phyloP scores from a whole-genome alignment of 2,113 vertebrate genomes.

The Burhinus bistriatus region DNA sequence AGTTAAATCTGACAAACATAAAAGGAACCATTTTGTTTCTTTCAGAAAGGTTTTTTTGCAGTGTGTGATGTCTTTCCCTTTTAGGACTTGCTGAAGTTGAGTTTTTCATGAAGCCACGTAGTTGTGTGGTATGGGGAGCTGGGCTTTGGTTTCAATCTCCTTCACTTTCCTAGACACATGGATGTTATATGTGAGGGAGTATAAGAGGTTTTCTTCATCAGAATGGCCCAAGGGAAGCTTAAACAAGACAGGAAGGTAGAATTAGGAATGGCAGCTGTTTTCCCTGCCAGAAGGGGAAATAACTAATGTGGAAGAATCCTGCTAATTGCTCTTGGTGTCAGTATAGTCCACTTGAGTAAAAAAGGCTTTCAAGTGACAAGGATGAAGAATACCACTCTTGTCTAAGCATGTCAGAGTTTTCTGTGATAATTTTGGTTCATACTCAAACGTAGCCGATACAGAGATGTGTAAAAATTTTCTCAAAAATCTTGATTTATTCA shows the following conservation, averaged over 20 bases:
- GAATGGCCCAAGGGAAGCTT: not conserved
- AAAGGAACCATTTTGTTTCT: not conserved
- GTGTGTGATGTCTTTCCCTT: not conserved
- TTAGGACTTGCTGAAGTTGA: not conserved
- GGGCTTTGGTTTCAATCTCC: not conserved
- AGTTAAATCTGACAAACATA: not conserved
- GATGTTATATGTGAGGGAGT: not conserved
- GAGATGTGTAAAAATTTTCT: not conserved
- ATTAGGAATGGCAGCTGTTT: not conserved
- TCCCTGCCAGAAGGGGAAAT: not conserved
- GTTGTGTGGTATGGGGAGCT: not conserved
- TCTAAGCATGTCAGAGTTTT: not conserved
- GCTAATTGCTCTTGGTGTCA: not conserved
- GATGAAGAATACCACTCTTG: not conserved
- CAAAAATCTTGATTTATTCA: not conserved
- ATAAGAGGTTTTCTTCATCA: not conserved
- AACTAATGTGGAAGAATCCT: not conserved
- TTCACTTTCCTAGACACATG: not conserved
- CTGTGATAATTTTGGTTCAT: not conserved
- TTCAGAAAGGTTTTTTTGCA: not conserved
- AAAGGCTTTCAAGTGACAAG: not conserved
- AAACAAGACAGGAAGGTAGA: not conserved
- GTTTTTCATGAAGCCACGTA: not conserved
- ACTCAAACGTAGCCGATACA: not conserved
- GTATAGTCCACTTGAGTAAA: not conserved